A percentile compares a stretch with the other conserved stretches of the same genome.
Evolutionary conservation across 23 tunicate genomes (phyloP).

Genomic region (Styela clava): DNA sequence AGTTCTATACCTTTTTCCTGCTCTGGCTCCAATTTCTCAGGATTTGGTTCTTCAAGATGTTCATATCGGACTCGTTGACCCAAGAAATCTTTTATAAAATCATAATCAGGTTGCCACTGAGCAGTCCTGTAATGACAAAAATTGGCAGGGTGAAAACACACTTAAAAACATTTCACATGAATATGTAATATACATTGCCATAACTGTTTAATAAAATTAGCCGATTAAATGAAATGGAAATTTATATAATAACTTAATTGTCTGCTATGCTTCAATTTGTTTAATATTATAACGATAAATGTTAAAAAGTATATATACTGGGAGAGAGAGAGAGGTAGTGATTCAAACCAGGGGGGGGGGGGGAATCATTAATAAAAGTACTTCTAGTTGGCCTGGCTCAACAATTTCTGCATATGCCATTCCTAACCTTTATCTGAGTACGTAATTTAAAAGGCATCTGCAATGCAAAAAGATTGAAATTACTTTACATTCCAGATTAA

Average conservation of each 20-base stretch:
- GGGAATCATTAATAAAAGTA: no score
- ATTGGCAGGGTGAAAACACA: not conserved
- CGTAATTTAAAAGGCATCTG: no score
- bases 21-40: not conserved
- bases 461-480: no score
- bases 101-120: slow-evolving; percentile 9
- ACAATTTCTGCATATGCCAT: no score
- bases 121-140: slow-evolving; percentile 25
- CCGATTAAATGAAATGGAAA: not conserved
- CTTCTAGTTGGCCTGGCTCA: no score
- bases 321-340: no score
- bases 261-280: not conserved
- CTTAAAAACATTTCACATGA: not conserved
- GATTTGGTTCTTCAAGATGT: not conserved
- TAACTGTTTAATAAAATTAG: not conserved
- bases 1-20: no score
- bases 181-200: not conserved
- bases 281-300: not conserved
- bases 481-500: no score
- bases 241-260: not conserved
- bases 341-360: no score
- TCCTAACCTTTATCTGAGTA: no score
- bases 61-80: not conserved
- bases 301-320: no score
- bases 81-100: slow-evolving; percentile 22